These are phyloP conservation scores for Malurus leucopterus DNA, from an alignment of 2,797 vertebrate species.

Conservation along the genomic window DNA sequence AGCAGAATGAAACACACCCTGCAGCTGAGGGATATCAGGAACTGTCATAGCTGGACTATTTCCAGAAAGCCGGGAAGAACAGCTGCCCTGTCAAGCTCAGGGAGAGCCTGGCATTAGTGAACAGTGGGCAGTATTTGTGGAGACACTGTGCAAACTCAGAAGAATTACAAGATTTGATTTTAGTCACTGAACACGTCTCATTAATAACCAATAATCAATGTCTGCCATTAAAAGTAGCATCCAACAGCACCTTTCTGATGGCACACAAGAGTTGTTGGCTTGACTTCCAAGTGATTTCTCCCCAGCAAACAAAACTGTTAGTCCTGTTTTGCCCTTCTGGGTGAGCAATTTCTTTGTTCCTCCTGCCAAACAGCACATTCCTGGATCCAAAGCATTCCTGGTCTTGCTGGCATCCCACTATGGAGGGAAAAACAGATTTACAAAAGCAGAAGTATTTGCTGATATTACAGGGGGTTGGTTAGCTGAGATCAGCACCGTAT, in stretches of 20 bases:
- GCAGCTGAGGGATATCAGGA: not conserved
- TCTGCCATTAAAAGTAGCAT: not conserved
- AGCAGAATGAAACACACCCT: not conserved
- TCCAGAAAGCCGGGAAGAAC: not conserved
- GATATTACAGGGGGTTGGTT: not conserved
- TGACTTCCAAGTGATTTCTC: not conserved
- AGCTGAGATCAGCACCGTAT: conserved; percentile 5
- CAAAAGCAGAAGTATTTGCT: conserved; percentile 48
- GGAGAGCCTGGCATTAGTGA: not conserved
- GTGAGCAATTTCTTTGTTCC: conserved; percentile 40
- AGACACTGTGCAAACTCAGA: not conserved
- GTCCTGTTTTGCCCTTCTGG: conserved; percentile 19
- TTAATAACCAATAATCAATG: not conserved
- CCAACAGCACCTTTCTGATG: not conserved
- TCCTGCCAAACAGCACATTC: conserved; percentile 21
- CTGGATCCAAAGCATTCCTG: conserved; percentile 12
- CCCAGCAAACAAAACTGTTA: not conserved
- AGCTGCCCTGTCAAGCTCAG: not conserved
- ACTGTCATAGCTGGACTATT: not conserved
- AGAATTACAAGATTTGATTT: not conserved
- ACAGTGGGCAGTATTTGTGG: not conserved
- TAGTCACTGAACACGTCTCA: not conserved
- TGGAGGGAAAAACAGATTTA: not conserved
- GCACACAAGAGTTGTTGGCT: not conserved
- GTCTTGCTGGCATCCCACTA: not conserved